Evolutionary conservation across 2,888 invertebrate genomes (phyloP), one percentile per base, ranked within the genome.

Genomic region (Drosophila pseudotalamancana): DNA sequence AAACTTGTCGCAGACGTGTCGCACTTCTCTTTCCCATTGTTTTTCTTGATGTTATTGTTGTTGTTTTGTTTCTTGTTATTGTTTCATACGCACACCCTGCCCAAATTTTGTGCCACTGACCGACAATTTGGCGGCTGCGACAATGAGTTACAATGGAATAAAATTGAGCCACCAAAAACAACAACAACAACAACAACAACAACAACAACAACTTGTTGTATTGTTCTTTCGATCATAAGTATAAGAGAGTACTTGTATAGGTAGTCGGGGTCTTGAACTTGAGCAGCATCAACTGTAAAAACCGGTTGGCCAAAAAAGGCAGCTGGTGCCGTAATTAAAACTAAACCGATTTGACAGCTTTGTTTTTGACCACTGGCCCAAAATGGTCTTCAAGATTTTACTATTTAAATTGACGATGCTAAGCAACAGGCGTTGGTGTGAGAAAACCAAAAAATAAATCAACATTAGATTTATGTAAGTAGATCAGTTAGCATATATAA

Each of bases 31-130:
- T 59, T 62, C 53, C 8, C 27, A 29, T 63, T 59, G 56, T 25
- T 60, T 55, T 68, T 67, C 57, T 74, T 65, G 63, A 51, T 57
- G 34, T 54, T 45, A 21, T 65, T 59, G 50, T 60, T 59, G 23
- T 63, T 23, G 4, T 23, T 5, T 9, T 4, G 12, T 12, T 8
- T 11, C 14, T 2, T 6, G 5, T 11, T 3, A 23, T 23, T 42
- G 25, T 11, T 14, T 9, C 3, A 8, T 55, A 66, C 57, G 55
- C 63, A 70, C 77, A 75, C 82, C 79, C 75, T 75, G 59, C 66
- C 72, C 55, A 75, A 78, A 76, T 72, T 72, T 72, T 85, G 85
- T 83, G 85, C 83, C 78, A 83, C 72, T 83, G 83, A 84, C 83
- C 83, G 85, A 85, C 69, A 82, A 81, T 66, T 67, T 67, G 72